Conservation (phyloP, 1,140 invertebrate species). For the Pogonomyrmex barbatus region DNA sequence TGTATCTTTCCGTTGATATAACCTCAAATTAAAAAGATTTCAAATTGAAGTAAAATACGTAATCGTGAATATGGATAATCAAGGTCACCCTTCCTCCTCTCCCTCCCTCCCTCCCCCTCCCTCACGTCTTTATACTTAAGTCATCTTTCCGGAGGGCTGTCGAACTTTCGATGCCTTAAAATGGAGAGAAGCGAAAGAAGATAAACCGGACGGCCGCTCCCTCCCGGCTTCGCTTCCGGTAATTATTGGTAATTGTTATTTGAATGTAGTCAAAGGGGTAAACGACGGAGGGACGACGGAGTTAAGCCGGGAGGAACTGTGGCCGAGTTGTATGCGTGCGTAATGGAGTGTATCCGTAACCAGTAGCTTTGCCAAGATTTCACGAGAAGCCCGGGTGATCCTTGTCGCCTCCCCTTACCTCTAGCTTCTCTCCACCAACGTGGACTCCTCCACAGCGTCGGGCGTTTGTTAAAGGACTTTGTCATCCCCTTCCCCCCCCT, state of each 20-base stretch:
- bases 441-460: conserved; percentile 18
- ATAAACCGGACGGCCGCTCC: background rate
- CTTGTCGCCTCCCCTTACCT: conserved; percentile 17
- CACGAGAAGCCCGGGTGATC: conserved; percentile 61
- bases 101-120: no score
- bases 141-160: background rate
- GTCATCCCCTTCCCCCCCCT: background rate
- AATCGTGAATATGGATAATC: conserved; percentile 1
- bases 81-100: no score
- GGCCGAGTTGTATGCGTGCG: conserved; percentile 23
- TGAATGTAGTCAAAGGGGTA: conserved; percentile 50
- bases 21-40: background rate
- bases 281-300: background rate
- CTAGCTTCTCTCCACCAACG: background rate
- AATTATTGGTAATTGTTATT: conserved; percentile 51
- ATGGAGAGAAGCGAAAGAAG: conserved; percentile 1
- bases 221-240: conserved; percentile 25
- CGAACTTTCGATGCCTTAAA: conserved; percentile 9
- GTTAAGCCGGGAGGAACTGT: conserved; percentile 29
- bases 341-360: conserved; percentile 50
- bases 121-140: background rate
- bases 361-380: conserved; percentile 59
- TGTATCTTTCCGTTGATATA: background rate
- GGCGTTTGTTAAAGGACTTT: conserved; percentile 52
- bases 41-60: background rate